Evolutionary conservation across 1,140 invertebrate species (phyloP).

Genomic region (Dendroctonus valens): DNA sequence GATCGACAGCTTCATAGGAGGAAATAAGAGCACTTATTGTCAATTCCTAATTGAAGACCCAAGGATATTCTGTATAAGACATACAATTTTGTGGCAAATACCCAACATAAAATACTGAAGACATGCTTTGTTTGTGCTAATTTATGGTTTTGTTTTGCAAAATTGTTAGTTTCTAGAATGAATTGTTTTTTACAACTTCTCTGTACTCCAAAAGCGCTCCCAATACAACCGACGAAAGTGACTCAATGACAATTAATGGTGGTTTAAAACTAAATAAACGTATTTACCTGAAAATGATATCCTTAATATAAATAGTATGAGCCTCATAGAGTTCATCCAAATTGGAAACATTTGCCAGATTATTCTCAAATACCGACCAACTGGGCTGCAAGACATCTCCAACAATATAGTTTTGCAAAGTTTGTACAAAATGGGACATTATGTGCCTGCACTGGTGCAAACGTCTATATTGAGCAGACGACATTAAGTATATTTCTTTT

Average conservation of each 20-base stretch:
- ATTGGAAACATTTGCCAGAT: conserved; percentile 60
- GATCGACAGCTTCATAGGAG: too few relatives aligned
- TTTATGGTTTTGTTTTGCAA: too few relatives aligned
- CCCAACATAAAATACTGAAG: too few relatives aligned
- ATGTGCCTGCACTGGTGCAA: conserved; percentile 68
- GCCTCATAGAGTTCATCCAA: conserved; percentile 67
- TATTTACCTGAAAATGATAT: conserved; percentile 60
- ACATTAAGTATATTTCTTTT: conserved; percentile 49
- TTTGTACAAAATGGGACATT: conserved; percentile 70
- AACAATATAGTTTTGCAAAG: conserved; percentile 69
- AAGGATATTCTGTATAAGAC: too few relatives aligned
- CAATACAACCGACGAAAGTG: neutral
- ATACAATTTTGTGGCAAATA: too few relatives aligned
- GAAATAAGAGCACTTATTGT: too few relatives aligned
- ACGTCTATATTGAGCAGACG: conserved; percentile 60
- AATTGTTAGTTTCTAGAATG: too few relatives aligned
- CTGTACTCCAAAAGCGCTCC: neutral
- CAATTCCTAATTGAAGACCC: too few relatives aligned
- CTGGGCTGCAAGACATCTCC: conserved; percentile 67
- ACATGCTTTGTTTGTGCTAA: too few relatives aligned
- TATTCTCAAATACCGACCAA: conserved; percentile 68
- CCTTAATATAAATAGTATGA: conserved; percentile 70
- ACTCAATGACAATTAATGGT: neutral
- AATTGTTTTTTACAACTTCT: neutral
- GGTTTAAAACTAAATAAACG: neutral